These are phyloP conservation scores for Tokudaia tokunoshimensis DNA, from an alignment of 2,797 vertebrate species.

Conservation along the genomic window DNA sequence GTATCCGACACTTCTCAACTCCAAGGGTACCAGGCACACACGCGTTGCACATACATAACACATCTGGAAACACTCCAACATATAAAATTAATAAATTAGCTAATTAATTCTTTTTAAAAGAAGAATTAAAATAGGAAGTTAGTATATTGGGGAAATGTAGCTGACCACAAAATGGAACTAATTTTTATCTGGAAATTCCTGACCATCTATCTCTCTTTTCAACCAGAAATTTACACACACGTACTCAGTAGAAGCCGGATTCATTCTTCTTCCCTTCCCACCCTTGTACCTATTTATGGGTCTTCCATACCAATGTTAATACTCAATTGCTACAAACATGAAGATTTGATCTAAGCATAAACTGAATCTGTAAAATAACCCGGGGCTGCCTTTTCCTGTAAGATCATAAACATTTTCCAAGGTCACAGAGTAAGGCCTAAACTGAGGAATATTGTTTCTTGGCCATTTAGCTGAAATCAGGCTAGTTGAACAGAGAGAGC, in stretches of 20 bases:
- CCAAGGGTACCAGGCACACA: not conserved
- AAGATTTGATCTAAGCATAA: slow-evolving; percentile 10
- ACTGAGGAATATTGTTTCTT: not conserved
- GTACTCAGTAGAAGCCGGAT: not conserved
- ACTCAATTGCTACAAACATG: not conserved
- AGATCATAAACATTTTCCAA: not conserved
- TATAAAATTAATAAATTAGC: not conserved
- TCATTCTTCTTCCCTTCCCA: not conserved
- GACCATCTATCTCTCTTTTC: not conserved
- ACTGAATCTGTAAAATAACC: slow-evolving; percentile 18
- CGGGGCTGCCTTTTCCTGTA: not conserved
- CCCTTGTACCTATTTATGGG: not conserved
- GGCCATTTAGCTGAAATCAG: not conserved
- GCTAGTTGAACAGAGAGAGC: not conserved
- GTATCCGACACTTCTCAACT: not conserved
- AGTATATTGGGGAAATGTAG: not conserved
- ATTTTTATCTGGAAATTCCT: slow-evolving; percentile 9
- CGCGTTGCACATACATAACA: not conserved
- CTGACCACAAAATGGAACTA: not conserved
- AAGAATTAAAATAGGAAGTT: not conserved
- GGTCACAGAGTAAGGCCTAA: slow-evolving; percentile 1
- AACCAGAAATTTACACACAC: not conserved
- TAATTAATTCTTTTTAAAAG: not conserved
- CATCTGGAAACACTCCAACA: not conserved
- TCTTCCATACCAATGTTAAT: not conserved